phyloP scores from a whole-genome alignment of 2,888 invertebrate species.

The Stenoptilia bipunctidactyla region DNA sequence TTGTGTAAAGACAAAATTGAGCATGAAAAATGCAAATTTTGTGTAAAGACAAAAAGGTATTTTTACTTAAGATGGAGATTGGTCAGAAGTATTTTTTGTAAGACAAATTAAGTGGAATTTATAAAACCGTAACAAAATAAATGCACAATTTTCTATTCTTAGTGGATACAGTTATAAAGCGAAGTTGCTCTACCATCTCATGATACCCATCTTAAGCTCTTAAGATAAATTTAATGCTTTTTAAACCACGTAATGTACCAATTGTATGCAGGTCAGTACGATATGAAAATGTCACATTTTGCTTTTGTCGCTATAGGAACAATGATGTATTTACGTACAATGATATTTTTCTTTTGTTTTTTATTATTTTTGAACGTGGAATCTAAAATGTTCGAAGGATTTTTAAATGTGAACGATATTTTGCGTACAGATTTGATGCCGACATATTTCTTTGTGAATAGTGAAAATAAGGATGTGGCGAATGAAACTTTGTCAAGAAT shows the following conservation, averaged over 20 bases:
- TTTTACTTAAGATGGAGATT: too few relatives aligned
- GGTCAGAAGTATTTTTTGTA: too few relatives aligned
- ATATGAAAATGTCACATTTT: background rate
- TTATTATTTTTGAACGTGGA: conserved; percentile 2
- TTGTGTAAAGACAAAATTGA: too few relatives aligned
- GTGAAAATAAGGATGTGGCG: conserved; percentile 25
- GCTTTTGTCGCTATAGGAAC: background rate
- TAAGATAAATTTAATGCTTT: conserved; percentile 9
- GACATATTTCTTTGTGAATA: conserved; percentile 70
- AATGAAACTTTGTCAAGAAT: conserved; percentile 13
- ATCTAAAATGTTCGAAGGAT: conserved; percentile 34
- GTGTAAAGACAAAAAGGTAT: too few relatives aligned
- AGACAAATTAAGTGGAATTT: too few relatives aligned
- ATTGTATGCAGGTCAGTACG: conserved; percentile 23
- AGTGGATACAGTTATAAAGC: background rate
- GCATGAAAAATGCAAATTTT: background rate
- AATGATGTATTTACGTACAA: background rate
- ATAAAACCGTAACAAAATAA: too few relatives aligned
- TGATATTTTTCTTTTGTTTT: background rate
- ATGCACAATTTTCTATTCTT: too few relatives aligned
- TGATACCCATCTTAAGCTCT: background rate
- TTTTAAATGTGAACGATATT: conserved; percentile 75
- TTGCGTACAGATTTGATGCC: conserved; percentile 79
- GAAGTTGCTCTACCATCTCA: background rate
- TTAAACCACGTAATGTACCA: conserved; percentile 23